Base-by-base conservation (phyloP, 2,888 invertebrate species). In the Ophion slaviceki region DNA sequence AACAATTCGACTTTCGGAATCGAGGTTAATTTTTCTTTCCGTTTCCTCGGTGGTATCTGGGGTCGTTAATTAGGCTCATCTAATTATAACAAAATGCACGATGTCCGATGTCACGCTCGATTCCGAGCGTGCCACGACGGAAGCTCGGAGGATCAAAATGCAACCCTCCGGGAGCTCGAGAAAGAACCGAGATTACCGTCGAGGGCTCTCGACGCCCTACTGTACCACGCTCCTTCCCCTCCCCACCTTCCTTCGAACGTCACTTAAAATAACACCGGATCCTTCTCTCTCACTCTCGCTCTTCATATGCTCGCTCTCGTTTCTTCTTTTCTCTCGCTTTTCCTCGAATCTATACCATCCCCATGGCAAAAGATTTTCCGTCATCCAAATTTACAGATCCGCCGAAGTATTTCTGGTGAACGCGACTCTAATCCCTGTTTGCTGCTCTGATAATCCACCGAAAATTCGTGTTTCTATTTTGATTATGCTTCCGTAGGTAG, bases 61-160 rank as follows among this genome's bases (percentile, higher is more conserved):
- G 6, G 86, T 87, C 90, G 90, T 92, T 92, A 91, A 92, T 92
- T 91, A 92, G 90, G 87, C 90, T 88, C 89, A 91, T 91, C 92
- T 92, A 91, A 92, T 92, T 92, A 92, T 90, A 91, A 90, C 88
- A 79, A 90, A 91, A 92, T 90, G 89, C 89, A 88, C 86, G 89
- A 90, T 66, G 89, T 76, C 77, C 62, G 57, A 71, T 79, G 66
- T 75, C 79, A 77, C 76, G 88, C 88, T 78, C 89, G 89, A 89
- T 88, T 64, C 53, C 61, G 91, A 91, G 91, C 93, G 93, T 93
- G 93, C 93, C 91, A 84, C 79, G 88, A 88, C 90, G 89, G 91
- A 92, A 90, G 92, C 92, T 89, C 88, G 88, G 89, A 90, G 93
- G 93, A 93, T 93, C 93, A 93, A 91, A 92, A 90, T 90, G 91